Evolutionary conservation across 1,140 invertebrate genomes (phyloP).

Genomic region (Melitaea cinxia): DNA sequence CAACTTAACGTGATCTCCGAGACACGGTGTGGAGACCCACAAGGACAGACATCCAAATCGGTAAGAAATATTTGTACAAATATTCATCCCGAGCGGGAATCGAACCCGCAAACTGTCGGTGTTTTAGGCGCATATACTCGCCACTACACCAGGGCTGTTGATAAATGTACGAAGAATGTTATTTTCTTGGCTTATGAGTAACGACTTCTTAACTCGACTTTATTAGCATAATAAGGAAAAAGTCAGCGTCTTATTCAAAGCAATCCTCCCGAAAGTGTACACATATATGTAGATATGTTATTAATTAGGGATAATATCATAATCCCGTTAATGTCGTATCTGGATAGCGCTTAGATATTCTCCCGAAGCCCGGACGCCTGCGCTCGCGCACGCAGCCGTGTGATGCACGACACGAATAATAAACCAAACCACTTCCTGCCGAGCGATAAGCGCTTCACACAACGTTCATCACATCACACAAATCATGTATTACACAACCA

Average conservation of each 20-base stretch:
- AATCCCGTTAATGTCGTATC: constrained; percentile 67
- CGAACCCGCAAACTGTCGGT: too few relatives aligned
- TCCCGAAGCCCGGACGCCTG: constrained; percentile 56
- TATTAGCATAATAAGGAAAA: constrained; percentile 1
- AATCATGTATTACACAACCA: constrained; percentile 47
- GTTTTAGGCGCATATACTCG: too few relatives aligned
- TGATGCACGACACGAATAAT: constrained; percentile 79
- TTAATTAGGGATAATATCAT: constrained; percentile 66
- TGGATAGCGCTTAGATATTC: constrained; percentile 59
- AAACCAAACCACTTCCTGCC: constrained; percentile 79
- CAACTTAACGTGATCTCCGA: too few relatives aligned
- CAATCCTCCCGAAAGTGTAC: constrained; percentile 4
- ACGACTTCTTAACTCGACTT: too few relatives aligned
- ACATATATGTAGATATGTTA: constrained; percentile 11
- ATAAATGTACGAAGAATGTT: too few relatives aligned
- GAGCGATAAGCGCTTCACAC: constrained; percentile 74
- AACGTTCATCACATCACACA: constrained; percentile 60
- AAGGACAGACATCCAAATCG: too few relatives aligned
- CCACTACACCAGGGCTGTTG: too few relatives aligned
- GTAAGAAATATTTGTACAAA: too few relatives aligned
- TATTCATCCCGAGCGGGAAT: too few relatives aligned
- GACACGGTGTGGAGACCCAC: too few relatives aligned
- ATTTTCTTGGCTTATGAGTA: too few relatives aligned
- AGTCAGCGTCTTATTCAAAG: neutral
- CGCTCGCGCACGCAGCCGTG: constrained; percentile 68